Base-by-base conservation (phyloP, 2,888 invertebrate species). In the Caenorhabditis uteleia region DNA sequence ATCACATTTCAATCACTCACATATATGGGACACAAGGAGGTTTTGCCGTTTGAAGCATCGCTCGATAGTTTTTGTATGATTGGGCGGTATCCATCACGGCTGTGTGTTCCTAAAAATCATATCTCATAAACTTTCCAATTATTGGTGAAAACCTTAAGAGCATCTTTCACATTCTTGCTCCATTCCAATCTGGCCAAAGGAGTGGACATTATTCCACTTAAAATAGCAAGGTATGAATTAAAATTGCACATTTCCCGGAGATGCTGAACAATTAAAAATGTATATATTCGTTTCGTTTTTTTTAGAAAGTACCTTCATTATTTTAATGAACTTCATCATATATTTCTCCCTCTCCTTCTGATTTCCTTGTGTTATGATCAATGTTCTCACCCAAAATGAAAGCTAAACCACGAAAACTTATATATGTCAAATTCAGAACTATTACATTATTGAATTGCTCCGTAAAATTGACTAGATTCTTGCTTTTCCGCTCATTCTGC, bases 11-110 rank as follows among this genome's bases (percentile, higher is more conserved):
- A 14, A 42, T 46, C 47, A 88, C 91, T 88, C 86, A 95, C 95
- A 98, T 94, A 85, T 98, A 98, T 3, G 98, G 98, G 86, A 98
- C 95, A 85, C 97, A 97, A 29, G 98, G 98, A 29, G 97, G 95
- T 83, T 91, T 91, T 5, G 95, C 93, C 84, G 94, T 93, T 5
- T 92, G 90, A 73, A 98, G 86, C 43, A 95, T 93, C 84, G 91
- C 91, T 51, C 98, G 88, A 85, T 98, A 98, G n/a, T 93, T 91
- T 77, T 93, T 88, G 88, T 98, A 98, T 78, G 95, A 95, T 34
- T 92, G 92, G n/a, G 93, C 92, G 72, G 93, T 93, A 86, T 98
- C 97, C 77, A 98, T 97, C 67, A 98, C 89, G 50, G 91, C 91
- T 84, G 93, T 92, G 86, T 95, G 94, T 83, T 95, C 73, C 62